Conservation (phyloP, 2,888 invertebrate species). For the Ectemnius cavifrons region DNA sequence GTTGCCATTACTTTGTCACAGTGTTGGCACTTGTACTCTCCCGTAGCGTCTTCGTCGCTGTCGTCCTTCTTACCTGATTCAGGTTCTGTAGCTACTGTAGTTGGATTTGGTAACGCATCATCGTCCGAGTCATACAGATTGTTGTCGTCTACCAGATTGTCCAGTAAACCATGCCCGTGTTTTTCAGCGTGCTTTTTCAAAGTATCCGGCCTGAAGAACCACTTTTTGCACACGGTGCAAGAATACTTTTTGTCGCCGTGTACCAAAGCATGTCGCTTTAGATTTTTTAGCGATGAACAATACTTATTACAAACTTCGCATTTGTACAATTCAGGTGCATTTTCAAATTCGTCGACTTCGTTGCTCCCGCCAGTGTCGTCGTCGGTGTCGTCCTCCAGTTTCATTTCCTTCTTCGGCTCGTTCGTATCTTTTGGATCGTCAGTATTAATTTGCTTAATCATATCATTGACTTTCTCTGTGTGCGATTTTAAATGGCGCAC, state of each 20-base stretch:
- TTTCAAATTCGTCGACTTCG: conserved; percentile 64
- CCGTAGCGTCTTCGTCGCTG: conserved; percentile 64
- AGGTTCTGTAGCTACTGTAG: conserved; percentile 39
- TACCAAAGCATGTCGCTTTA: conserved; percentile 72
- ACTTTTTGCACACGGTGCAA: conserved; percentile 76
- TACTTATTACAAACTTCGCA: conserved; percentile 74
- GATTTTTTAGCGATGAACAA: conserved; percentile 73
- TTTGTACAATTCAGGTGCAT: conserved; percentile 72
- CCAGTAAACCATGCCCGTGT: conserved; percentile 74
- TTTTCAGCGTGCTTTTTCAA: conserved; percentile 76
- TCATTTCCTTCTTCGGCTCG: conserved; percentile 56
- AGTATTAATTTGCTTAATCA: conserved; percentile 58
- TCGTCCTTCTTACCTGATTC: conserved; percentile 64
- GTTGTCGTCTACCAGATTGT: conserved; percentile 73
- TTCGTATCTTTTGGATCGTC: conserved; percentile 56
- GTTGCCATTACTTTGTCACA: conserved; percentile 76
- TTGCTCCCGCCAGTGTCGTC: conserved; percentile 58
- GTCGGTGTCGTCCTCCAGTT: conserved; percentile 67
- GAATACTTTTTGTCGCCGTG: conserved; percentile 77
- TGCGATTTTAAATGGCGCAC: conserved; percentile 70
- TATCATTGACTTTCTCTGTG: conserved; percentile 63
- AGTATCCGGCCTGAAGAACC: conserved; percentile 75
- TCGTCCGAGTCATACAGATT: conserved; percentile 75
- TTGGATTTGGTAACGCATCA: conserved; percentile 59
- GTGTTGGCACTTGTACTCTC: conserved; percentile 76